These are phyloP conservation scores for Ectemnius cavifrons DNA, from an alignment of 2,888 invertebrate genomes.

Conservation along the genomic window DNA sequence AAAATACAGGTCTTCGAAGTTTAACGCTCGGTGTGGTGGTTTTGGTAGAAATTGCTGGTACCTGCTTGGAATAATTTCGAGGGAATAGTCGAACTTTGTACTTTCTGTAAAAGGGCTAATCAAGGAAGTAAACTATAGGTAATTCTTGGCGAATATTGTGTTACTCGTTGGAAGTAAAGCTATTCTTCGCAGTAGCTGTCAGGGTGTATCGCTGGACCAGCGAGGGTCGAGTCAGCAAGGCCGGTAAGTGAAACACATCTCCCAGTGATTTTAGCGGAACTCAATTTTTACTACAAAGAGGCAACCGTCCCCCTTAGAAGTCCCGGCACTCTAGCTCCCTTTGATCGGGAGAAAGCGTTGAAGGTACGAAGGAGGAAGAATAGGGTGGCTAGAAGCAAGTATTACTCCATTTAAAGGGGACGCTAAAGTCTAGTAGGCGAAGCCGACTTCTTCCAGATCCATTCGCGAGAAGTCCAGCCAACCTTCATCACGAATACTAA, in stretches of 20 bases:
- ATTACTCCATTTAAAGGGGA: slow-evolving; percentile 10
- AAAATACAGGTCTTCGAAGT: no score
- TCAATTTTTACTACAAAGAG: slow-evolving; percentile 34
- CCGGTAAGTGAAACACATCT: slow-evolving; percentile 6
- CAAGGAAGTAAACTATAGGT: no score
- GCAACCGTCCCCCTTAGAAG: background rate
- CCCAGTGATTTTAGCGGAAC: slow-evolving; percentile 45
- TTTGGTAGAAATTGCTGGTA: no score
- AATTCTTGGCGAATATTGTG: no score
- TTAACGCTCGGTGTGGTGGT: no score
- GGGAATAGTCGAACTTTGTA: no score
- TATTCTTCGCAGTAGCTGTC: no score
- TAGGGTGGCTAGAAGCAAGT: slow-evolving; percentile 9
- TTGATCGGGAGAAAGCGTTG: background rate
- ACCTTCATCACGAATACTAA: slow-evolving; percentile 18
- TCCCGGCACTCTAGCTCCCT: background rate
- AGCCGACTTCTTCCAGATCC: background rate
- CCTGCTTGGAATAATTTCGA: no score
- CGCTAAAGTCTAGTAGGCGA: background rate
- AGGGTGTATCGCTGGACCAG: no score
- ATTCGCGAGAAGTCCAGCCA: background rate
- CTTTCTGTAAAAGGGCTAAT: no score
- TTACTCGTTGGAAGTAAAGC: no score
- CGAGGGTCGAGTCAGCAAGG: background rate
- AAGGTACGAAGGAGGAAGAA: background rate